phyloP scores from a whole-genome alignment of 2,888 invertebrate genomes.

The Hedya salicella region DNA sequence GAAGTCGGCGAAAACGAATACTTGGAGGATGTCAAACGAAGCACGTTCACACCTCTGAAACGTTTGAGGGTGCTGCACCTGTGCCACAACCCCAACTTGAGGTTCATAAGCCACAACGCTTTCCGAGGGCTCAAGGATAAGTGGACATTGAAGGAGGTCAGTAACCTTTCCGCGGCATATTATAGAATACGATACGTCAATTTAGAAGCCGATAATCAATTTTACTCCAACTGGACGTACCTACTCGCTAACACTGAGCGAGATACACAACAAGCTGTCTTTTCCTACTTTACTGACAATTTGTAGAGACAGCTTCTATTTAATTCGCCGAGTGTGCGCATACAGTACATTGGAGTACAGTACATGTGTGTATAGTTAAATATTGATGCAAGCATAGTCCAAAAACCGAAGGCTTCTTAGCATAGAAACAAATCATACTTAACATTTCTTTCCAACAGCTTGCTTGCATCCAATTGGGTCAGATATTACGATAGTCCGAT shows the following conservation, averaged over 20 bases:
- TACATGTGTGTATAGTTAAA: no score
- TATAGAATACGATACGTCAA: background rate
- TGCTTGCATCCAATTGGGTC: background rate
- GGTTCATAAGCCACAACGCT: conserved; percentile 85
- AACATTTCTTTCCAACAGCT: background rate
- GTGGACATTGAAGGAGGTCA: conserved; percentile 84
- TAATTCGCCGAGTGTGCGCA: no score
- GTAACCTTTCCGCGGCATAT: conserved; percentile 47
- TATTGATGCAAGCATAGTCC: no score
- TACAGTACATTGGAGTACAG: no score
- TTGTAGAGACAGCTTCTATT: no score
- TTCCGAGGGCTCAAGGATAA: conserved; percentile 80
- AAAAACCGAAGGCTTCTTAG: no score
- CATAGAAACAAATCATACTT: conserved; percentile 33
- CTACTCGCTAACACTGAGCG: no score
- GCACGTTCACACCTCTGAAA: conserved; percentile 81
- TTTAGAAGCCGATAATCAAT: no score
- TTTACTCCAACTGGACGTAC: no score
- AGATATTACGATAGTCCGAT: background rate
- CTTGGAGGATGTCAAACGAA: conserved; percentile 82
- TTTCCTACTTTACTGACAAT: no score
- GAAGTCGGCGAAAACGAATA: conserved; percentile 86
- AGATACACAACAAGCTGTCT: no score
- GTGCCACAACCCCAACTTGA: conserved; percentile 81
- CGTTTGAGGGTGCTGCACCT: conserved; percentile 76